Percentiles rank a stretch among this genome's conserved stretches.
Conservation (phyloP, 2,797 vertebrate genomes). For the Austrolebias charrua region DNA sequence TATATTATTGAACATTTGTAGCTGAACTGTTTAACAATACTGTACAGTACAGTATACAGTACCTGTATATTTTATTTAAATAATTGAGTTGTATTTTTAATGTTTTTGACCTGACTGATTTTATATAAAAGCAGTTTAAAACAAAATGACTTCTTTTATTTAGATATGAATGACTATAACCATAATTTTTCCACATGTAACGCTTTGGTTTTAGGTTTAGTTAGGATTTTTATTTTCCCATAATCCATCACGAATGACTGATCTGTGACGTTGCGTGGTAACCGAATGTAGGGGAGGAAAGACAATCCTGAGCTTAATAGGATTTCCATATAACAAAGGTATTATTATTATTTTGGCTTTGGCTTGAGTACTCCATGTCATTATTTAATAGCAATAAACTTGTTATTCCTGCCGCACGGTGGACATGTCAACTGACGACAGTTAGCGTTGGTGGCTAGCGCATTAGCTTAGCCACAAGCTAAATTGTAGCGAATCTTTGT, state of each 20-base stretch:
- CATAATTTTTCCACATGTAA: not conserved
- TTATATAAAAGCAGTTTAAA: slow-evolving; percentile 54
- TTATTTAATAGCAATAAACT: not conserved
- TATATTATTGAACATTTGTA: slow-evolving; percentile 53
- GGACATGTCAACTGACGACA: slow-evolving; percentile 44
- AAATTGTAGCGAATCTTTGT: slow-evolving; percentile 36
- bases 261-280: slow-evolving; percentile 81
- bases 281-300: slow-evolving; percentile 76
- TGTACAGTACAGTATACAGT: too few relatives aligned
- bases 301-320: slow-evolving; percentile 65
- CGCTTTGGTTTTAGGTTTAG: not conserved
- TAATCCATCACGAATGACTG: slow-evolving; percentile 75
- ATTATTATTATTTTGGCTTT: slow-evolving; percentile 41
- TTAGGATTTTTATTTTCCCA: slow-evolving; percentile 69
- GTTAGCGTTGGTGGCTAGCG: slow-evolving; percentile 43
- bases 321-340: slow-evolving; percentile 62
- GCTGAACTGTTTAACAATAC: slow-evolving; percentile 67
- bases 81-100: slow-evolving; percentile 59
- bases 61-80: slow-evolving; percentile 78
- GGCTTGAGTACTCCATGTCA: not conserved
- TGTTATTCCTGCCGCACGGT: not conserved
- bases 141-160: slow-evolving; percentile 12
- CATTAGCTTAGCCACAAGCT: slow-evolving; percentile 47
- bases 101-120: slow-evolving; percentile 62
- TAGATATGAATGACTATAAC: too few relatives aligned